phyloP scores from a whole-genome alignment of 2,888 invertebrate species.

The Villa cingulata region DNA sequence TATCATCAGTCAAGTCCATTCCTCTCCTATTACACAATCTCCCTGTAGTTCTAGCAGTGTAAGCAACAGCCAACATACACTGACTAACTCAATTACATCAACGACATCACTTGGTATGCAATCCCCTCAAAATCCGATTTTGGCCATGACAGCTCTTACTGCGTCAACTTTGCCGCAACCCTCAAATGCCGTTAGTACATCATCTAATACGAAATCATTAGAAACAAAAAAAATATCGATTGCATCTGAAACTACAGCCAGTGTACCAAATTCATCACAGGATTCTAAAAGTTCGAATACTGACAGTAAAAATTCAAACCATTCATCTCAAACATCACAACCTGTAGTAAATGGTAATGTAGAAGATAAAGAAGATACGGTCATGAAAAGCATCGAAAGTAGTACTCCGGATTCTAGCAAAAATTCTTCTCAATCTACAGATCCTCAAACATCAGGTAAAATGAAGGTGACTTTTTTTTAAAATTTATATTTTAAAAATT shows the following conservation, averaged over 20 bases:
- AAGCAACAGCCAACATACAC: conserved; percentile 9
- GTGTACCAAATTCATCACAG: too few relatives aligned
- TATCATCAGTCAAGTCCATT: neutral
- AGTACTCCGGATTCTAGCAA: neutral
- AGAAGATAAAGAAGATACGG: neutral
- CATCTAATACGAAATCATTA: conserved; percentile 20
- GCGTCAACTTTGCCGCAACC: conserved; percentile 19
- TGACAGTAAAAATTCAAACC: neutral
- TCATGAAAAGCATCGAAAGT: neutral
- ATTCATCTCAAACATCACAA: neutral
- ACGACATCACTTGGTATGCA: neutral
- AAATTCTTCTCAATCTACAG: neutral
- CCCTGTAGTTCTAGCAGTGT: conserved; percentile 24
- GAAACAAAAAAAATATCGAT: neutral
- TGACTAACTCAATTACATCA: conserved; percentile 13
- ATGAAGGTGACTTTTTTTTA: neutral
- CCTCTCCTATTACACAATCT: conserved; percentile 31
- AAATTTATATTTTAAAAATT: neutral
- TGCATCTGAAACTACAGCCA: neutral
- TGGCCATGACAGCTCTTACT: conserved; percentile 32
- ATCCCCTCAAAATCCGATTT: conserved; percentile 34
- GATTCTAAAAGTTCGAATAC: neutral
- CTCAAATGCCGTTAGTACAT: conserved; percentile 25
- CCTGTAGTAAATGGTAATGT: neutral
- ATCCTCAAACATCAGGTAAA: neutral